Conservation (phyloP, 2,888 invertebrate species). For the Chironomus riparius region DNA sequence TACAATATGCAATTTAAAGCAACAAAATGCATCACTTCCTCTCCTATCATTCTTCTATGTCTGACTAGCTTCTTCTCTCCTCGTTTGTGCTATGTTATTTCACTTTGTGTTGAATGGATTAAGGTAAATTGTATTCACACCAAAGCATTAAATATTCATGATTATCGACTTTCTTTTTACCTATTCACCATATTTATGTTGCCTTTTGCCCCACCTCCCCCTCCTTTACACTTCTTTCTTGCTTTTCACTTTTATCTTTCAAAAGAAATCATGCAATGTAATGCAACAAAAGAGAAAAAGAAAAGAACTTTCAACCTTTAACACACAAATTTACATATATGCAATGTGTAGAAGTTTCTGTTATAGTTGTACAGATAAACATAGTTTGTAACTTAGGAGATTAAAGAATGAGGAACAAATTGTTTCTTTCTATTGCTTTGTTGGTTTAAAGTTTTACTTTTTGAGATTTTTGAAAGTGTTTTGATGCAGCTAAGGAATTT, state of each 20-base stretch:
- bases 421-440: slow-evolving; percentile 6
- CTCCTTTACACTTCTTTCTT: background rate
- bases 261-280: background rate
- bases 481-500: too few species aligned
- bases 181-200: background rate
- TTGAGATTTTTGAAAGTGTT: background rate
- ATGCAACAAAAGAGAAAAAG: background rate
- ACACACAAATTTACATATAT: background rate
- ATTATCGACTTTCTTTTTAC: slow-evolving; percentile 19
- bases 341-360: too few species aligned
- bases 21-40: background rate
- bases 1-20: background rate
- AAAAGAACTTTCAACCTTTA: background rate
- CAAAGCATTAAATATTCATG: slow-evolving; percentile 24
- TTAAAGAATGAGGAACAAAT: background rate
- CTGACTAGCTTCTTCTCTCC: background rate
- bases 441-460: background rate
- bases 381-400: background rate
- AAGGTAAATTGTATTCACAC: slow-evolving; percentile 22
- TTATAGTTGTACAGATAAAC: too few species aligned
- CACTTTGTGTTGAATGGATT: background rate
- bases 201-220: background rate
- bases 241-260: background rate
- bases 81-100: background rate
- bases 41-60: background rate